Conservation (phyloP, 2,113 vertebrate species). For the Thunnus maccoyii region DNA sequence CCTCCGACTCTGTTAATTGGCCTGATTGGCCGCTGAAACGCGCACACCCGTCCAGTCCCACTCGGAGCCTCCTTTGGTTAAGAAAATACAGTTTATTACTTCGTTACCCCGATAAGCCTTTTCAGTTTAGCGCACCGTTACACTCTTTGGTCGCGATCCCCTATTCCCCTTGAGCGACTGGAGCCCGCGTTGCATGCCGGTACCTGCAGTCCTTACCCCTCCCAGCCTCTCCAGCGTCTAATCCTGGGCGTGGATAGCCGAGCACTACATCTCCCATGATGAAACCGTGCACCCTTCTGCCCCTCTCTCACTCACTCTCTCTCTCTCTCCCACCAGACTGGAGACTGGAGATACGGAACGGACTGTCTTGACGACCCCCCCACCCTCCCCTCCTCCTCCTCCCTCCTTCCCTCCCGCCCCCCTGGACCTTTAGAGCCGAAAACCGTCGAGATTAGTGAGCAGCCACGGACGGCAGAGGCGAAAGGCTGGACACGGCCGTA, state of each 20-base stretch:
- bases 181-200: conserved; percentile 85
- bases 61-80: conserved; percentile 11
- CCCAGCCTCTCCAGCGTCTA: conserved; percentile 72
- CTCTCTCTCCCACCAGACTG: conserved; percentile 83
- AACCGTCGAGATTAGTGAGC: conserved; percentile 86
- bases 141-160: conserved; percentile 83
- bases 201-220: conserved; percentile 85
- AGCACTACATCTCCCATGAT: conserved; percentile 88
- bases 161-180: conserved; percentile 88
- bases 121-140: conserved; percentile 87
- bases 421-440: conserved; percentile 86
- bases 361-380: conserved; percentile 86
- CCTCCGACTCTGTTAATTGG: conserved; percentile 52
- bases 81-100: conserved; percentile 76
- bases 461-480: conserved; percentile 76
- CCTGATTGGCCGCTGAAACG: conserved; percentile 7
- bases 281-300: conserved; percentile 76
- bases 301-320: conserved; percentile 71
- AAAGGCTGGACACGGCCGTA: conserved; percentile 77
- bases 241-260: conserved; percentile 83
- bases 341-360: conserved; percentile 87
- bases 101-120: conserved; percentile 80
- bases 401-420: conserved; percentile 31
- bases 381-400: conserved; percentile 11
- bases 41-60: not conserved